Conservation (phyloP, 2,113 vertebrate genomes). For the Amblyopsis rosae region DNA sequence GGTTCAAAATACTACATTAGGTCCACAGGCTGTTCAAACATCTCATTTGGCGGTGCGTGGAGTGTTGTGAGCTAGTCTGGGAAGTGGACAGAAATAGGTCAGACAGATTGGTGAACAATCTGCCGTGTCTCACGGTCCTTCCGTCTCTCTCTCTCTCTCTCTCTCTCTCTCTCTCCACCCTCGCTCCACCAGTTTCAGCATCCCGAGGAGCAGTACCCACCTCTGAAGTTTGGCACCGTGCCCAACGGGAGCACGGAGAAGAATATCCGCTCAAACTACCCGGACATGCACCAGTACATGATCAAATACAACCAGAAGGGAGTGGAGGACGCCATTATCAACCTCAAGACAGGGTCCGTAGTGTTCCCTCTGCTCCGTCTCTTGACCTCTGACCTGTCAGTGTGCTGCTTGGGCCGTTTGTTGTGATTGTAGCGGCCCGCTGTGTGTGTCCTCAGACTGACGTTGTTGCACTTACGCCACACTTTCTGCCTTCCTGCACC, state of each 20-base stretch:
- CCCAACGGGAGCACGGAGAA: conserved; percentile 94
- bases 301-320: conserved; percentile 91
- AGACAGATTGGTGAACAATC: conserved; percentile 70
- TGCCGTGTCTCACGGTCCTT: conserved; percentile 61
- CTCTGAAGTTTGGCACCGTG: conserved; percentile 91
- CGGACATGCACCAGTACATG: conserved; percentile 94
- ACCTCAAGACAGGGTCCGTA: conserved; percentile 89
- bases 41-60: conserved; percentile 41
- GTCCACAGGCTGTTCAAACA: conserved; percentile 35
- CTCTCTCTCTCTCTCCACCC: conserved; percentile 35
- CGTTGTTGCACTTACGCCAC: too few species aligned
- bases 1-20: conserved; percentile 44
- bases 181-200: conserved; percentile 84
- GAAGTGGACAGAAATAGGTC: conserved; percentile 70
- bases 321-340: conserved; percentile 89
- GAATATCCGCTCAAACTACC: conserved; percentile 94
- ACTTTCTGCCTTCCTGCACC: too few species aligned
- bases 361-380: background rate
- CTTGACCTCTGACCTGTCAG: background rate
- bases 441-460: too few species aligned
- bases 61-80: conserved; percentile 54
- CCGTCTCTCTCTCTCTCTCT: conserved; percentile 22
- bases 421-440: too few species aligned
- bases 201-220: conserved; percentile 91
- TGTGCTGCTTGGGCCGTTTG: background rate